A percentile compares a stretch with the other conserved stretches of the same genome.
phyloP scores from a whole-genome alignment of 1,140 invertebrate species.

The Drosophila littoralis region DNA sequence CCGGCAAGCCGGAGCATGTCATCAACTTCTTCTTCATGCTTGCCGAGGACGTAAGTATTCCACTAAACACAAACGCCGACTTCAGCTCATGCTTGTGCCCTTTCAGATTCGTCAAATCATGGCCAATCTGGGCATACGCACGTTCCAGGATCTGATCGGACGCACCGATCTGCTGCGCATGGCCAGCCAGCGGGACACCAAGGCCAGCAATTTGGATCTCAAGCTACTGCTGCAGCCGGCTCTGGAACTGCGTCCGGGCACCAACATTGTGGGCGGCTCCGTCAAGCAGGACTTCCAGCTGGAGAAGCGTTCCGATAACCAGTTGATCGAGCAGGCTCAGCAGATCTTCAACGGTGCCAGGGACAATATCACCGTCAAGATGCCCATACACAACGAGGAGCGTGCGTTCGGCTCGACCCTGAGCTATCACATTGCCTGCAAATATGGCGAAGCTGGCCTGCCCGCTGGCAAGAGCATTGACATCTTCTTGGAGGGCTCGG shows the following conservation, averaged over 20 bases:
- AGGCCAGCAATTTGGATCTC: conserved; percentile 94
- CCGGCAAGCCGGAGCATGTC: conserved; percentile 98
- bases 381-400: conserved; percentile 96
- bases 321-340: conserved; percentile 90
- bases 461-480: conserved; percentile 93
- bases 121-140: conserved; percentile 94
- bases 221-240: conserved; percentile 95
- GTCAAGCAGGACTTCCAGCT: conserved; percentile 95
- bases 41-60: conserved; percentile 94
- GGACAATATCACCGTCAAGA: conserved; percentile 89
- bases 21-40: conserved; percentile 99
- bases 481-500: conserved; percentile 95
- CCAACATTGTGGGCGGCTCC: conserved; percentile 96
- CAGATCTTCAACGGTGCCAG: conserved; percentile 90
- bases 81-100: background rate
- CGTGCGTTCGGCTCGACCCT: conserved; percentile 96
- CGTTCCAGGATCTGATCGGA: conserved; percentile 97
- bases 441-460: conserved; percentile 94
- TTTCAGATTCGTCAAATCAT: conserved; percentile 92
- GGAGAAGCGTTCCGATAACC: conserved; percentile 94
- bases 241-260: conserved; percentile 93
- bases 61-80: background rate
- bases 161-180: conserved; percentile 95
- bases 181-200: conserved; percentile 87
- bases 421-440: conserved; percentile 96